Base-by-base conservation (phyloP, 1,140 invertebrate genomes). In the Coboldia fuscipes region DNA sequence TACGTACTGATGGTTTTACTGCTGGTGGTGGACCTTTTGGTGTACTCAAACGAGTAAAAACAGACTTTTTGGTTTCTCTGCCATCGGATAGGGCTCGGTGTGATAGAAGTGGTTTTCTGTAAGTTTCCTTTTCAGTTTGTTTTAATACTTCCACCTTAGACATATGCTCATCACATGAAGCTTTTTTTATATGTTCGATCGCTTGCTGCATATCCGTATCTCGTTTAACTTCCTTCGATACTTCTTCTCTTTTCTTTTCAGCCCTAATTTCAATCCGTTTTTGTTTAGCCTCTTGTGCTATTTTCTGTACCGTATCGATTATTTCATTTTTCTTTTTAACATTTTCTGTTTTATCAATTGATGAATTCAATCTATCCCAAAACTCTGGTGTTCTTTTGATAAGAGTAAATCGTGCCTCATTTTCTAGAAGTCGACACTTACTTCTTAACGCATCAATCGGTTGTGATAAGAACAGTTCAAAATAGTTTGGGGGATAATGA, bases 401-500 rank as follows among this genome's bases (percentile, higher is more conserved):
- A 38, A 73, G 54, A 51, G 71, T 63, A 49, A 80, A 61, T 39
- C 65, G 53, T 39, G 68, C 58, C 39, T 63, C 48, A 37, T 56
- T 55, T 13, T 67, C 51, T 12, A 55, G 56, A 26, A 75, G 48
- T 5, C 54, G 63, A 40, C 68, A 73, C 37, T 57, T 61, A 43
- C 70, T 72, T 38, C 58, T 52, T 9, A 60, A 51, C 22, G 62
- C 61, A 39, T 67, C 46, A 4, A 78, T 61, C 8, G 60, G 44
- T 26, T 63, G 42, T 37, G 59, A 54, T 18, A 75, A 52, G 54
- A 75, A 71, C 19, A 67, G 48, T 58, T 76, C 72, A 42, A 75
- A 69, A 30, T 75, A 55, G 44, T 65, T 75, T 8, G 70, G 66
- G n/a, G 57, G 61, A 46, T 60, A 75, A 41, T 68, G 64, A 12